Evolutionary conservation across 2,113 vertebrate species (phyloP), one percentile per base, ranked within the genome.

Genomic region (Dicentrarchus labrax): DNA sequence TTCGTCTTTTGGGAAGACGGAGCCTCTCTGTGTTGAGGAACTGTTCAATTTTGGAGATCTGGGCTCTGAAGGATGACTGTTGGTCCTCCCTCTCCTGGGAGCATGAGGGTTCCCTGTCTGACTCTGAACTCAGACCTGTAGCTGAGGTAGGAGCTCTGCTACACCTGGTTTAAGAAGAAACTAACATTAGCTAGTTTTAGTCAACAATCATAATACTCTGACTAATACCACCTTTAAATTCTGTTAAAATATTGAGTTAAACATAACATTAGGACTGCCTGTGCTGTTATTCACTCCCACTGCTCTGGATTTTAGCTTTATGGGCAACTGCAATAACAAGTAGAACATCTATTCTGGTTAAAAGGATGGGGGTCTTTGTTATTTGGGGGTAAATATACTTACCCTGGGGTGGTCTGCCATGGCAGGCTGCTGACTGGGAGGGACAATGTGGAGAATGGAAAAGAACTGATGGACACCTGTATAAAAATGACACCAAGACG

Each of bases 31-130:
- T 56, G 41, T 70, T 78, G 39, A 95, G 90, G n/a, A 95, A 93
- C 76, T 91, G 76, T 65, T 95, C 87, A 0, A 95, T 94, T 84
- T 88, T 94, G 10, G 85, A 86, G 72, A 95, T 94, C 78, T 95
- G 93, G 4, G 74, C 84, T 79, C 93, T 91, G 78, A 95, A 69
- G 2, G 89, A 90, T 6, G 89, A 87, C 75, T 93, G 92, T 36
- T 90, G 83, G 12, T 89, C 75, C 22, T 87, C 91, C 8, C 59
- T 83, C 41, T 88, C 87, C 84, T 89, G 88, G 39, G 93, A 93
- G 39, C 48, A 70, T 1, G 56, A 71, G 2, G 19, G 36, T 7
- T 82, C 80, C 75, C 17, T 56, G 9, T 83, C 67, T 0, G 21
- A 36, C 43, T 84, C 88, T n/a, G 83, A 66, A 36, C 38, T 16